Evolutionary conservation across 2,113 vertebrate species (phyloP).

Genomic region (Chlorocebus sabaeus): DNA sequence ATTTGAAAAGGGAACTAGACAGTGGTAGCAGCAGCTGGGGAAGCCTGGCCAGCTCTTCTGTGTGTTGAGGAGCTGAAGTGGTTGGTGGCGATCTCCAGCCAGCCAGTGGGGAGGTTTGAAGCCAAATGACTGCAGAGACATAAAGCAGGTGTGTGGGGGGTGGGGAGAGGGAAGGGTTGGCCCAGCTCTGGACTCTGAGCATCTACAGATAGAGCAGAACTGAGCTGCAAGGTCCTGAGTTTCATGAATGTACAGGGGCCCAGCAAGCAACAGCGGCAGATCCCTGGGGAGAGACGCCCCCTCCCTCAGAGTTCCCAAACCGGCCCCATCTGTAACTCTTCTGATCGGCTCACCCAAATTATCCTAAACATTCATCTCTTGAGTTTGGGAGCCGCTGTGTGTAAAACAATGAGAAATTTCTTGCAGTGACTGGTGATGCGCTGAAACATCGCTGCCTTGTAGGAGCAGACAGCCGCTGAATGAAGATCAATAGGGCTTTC

Average conservation of each 20-base stretch:
- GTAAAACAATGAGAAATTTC: constrained; percentile 79
- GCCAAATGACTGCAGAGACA: constrained; percentile 45
- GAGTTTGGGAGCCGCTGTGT: constrained; percentile 53
- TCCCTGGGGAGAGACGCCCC: not conserved
- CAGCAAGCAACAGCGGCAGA: not conserved
- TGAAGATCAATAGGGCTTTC: constrained; percentile 81
- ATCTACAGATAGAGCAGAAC: not conserved
- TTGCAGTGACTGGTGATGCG: constrained; percentile 66
- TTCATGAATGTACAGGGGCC: not conserved
- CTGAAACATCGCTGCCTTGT: constrained; percentile 66
- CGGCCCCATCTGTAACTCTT: not conserved
- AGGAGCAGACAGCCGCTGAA: constrained; percentile 80
- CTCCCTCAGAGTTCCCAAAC: not conserved
- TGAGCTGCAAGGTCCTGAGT: not conserved
- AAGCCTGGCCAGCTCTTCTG: not conserved
- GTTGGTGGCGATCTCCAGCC: not conserved
- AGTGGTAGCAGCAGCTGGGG: constrained; percentile 11
- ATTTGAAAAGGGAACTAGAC: constrained; percentile 31
- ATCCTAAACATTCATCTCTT: not conserved
- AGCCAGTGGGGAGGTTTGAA: constrained; percentile 24
- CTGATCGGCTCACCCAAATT: not conserved
- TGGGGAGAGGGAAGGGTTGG: not conserved
- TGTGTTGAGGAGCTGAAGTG: not conserved
- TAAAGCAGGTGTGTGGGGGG: not conserved
- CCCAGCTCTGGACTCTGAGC: not conserved